phyloP scores from a whole-genome alignment of 2,113 vertebrate genomes.

The Climacteris rufus region DNA sequence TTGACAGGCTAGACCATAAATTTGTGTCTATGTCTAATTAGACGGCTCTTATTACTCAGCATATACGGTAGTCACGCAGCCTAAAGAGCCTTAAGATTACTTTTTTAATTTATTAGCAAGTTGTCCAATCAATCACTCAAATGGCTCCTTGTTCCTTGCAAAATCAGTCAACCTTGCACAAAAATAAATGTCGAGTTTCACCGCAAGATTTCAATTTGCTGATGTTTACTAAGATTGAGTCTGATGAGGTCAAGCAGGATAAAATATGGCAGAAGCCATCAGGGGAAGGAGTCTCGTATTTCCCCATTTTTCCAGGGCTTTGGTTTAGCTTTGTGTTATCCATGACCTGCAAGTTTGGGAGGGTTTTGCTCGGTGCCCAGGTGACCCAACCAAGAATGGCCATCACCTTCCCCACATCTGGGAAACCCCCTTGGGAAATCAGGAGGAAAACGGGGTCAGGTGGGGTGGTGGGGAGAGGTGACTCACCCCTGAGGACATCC shows the following conservation, averaged over 20 bases:
- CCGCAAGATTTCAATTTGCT: not conserved
- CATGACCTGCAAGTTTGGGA: not conserved
- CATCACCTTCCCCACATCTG: not conserved
- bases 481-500: not conserved
- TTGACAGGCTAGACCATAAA: constrained; percentile 53
- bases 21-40: constrained; percentile 39
- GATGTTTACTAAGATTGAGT: not conserved
- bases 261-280: not conserved
- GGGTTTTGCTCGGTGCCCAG: not conserved
- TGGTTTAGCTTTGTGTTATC: not conserved
- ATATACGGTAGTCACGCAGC: not conserved
- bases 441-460: not conserved
- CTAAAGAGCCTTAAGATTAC: constrained; percentile 1
- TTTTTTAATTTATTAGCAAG: not conserved
- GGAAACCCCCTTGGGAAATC: not conserved
- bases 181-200: not conserved
- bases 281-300: not conserved
- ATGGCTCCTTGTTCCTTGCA: not conserved
- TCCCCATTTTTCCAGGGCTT: not conserved
- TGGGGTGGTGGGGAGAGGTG: not conserved
- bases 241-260: not conserved
- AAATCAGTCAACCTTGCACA: not conserved
- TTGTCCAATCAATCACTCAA: not conserved
- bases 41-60: constrained; percentile 27
- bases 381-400: not conserved